Evolutionary conservation across 2,888 invertebrate species (phyloP).

Genomic region (Ormia ochracea): DNA sequence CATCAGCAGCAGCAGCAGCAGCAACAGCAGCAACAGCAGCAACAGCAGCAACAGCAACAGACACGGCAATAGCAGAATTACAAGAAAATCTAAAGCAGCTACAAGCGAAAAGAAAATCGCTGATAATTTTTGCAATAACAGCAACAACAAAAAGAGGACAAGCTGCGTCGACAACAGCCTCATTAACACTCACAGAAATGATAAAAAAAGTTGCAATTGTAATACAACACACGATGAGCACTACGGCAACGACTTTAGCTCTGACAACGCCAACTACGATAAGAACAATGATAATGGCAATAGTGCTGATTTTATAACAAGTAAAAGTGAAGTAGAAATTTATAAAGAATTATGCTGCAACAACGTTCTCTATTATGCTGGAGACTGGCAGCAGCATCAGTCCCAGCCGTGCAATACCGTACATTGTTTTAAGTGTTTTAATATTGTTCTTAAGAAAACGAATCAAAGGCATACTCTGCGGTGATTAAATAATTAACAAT

Average conservation of each 20-base stretch:
- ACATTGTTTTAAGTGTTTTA: constrained; percentile 21
- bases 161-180: constrained; percentile 52
- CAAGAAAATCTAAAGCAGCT: constrained; percentile 31
- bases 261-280: not conserved
- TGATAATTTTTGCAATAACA: constrained; percentile 54
- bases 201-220: constrained; percentile 47
- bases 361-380: constrained; percentile 10
- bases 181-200: constrained; percentile 20
- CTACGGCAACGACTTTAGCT: constrained; percentile 3
- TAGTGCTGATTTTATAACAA: constrained; percentile 24
- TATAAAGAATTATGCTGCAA: constrained; percentile 27
- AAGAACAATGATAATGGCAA: constrained; percentile 34
- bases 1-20: constrained; percentile 21
- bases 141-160: constrained; percentile 21
- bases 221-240: not conserved
- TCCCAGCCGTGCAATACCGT: constrained; percentile 4
- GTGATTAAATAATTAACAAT: constrained; percentile 63
- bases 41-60: too few relatives aligned
- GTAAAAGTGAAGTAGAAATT: constrained; percentile 13
- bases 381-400: not conserved
- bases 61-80: constrained; percentile 4
- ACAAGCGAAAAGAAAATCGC: constrained; percentile 50
- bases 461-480: constrained; percentile 58
- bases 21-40: too few relatives aligned
- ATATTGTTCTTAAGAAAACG: constrained; percentile 29